A percentile compares a stretch with the other conserved stretches of the same genome.
These are phyloP conservation scores for Onchidella celtica DNA, from an alignment of 2,888 invertebrate genomes.

Conservation along the genomic window DNA sequence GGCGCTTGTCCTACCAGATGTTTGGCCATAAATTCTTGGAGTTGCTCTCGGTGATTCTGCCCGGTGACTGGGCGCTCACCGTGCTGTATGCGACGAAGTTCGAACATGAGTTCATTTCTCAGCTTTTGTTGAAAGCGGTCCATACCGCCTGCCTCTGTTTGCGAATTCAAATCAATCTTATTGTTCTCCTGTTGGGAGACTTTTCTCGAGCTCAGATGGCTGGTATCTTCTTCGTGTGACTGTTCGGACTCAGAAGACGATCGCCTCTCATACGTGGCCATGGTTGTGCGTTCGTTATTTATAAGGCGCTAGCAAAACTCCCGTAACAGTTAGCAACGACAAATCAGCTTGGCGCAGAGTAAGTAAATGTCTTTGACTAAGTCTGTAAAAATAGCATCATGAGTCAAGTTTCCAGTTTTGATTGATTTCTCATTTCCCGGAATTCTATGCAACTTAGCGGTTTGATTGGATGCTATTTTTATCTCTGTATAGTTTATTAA, in stretches of 20 bases:
- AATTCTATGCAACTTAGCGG: not conserved
- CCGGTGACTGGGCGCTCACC: conserved; percentile 77
- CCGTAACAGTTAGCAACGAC: not conserved
- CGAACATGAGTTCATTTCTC: conserved; percentile 74
- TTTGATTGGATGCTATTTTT: conserved; percentile 18
- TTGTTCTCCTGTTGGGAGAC: too few relatives aligned
- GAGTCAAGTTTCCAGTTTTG: not conserved
- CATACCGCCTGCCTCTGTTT: too few relatives aligned
- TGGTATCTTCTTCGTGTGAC: too few relatives aligned
- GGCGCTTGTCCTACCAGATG: conserved; percentile 53
- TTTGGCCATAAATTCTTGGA: conserved; percentile 72
- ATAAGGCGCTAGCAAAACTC: not conserved
- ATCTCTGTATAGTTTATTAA: not conserved
- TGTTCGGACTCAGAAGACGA: not conserved
- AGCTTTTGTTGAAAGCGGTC: conserved; percentile 20
- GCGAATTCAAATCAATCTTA: too few relatives aligned
- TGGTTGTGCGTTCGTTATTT: not conserved
- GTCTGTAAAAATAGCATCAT: not conserved
- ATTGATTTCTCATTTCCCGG: not conserved
- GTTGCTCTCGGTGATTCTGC: conserved; percentile 64
- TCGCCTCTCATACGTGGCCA: not conserved
- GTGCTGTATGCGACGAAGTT: conserved; percentile 72
- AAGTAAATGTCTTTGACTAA: not conserved
- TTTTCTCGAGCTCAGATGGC: too few relatives aligned
- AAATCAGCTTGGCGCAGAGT: not conserved